phyloP scores from a whole-genome alignment of 2,113 vertebrate genomes.

The Cricetomys ansorgei region DNA sequence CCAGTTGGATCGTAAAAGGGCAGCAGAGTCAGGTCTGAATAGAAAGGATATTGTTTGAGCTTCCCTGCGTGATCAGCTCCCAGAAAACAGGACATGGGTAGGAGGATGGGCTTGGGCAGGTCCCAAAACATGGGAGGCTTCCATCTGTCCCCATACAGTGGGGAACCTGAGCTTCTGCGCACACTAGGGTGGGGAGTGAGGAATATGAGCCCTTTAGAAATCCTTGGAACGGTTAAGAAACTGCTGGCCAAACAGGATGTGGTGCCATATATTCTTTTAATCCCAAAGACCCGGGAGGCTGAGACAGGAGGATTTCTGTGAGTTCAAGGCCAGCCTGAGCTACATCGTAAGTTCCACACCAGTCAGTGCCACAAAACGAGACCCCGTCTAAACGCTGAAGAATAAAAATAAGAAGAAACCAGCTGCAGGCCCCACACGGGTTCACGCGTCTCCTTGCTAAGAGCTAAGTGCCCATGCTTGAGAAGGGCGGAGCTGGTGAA shows the following conservation, averaged over 20 bases:
- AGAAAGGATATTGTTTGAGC: slow-evolving; percentile 68
- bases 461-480: not conserved
- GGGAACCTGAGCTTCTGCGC: not conserved
- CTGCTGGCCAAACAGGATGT: not conserved
- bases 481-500: not conserved
- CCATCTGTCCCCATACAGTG: not conserved
- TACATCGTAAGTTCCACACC: not conserved
- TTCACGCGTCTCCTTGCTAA: not conserved
- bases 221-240: not conserved
- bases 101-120: not conserved
- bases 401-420: not conserved
- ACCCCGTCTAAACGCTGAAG: not conserved
- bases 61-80: not conserved
- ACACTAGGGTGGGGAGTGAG: not conserved
- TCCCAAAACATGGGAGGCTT: not conserved
- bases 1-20: slow-evolving; percentile 55
- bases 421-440: not conserved
- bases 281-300: not conserved
- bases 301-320: not conserved
- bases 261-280: not conserved
- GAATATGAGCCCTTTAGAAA: not conserved
- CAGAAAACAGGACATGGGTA: not conserved
- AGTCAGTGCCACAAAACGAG: not conserved
- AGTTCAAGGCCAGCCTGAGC: not conserved
- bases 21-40: slow-evolving; percentile 25